Evolutionary conservation across 2,113 vertebrate genomes (phyloP).

Genomic region (Murina feae): DNA sequence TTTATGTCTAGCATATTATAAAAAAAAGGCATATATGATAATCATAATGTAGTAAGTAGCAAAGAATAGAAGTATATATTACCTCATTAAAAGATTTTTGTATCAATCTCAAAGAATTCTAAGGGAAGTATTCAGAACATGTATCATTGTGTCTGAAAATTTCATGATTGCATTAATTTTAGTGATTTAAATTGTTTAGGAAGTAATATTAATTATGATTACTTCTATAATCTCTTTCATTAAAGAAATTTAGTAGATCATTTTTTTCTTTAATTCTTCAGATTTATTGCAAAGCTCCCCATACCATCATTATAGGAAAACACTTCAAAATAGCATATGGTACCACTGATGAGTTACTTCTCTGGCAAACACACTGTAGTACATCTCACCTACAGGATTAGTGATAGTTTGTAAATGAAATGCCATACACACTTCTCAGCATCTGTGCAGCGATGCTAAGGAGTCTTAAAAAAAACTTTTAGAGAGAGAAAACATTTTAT

Average conservation of each 20-base stretch:
- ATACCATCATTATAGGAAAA: not conserved
- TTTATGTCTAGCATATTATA: not conserved
- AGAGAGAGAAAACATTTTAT: not conserved
- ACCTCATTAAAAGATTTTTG: not conserved
- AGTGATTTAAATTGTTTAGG: not conserved
- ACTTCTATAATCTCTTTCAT: not conserved
- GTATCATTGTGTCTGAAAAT: not conserved
- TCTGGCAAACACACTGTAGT: not conserved
- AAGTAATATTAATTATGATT: not conserved
- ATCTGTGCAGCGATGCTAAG: not conserved
- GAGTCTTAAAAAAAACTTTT: conserved; percentile 22
- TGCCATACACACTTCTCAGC: not conserved
- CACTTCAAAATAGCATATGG: not conserved
- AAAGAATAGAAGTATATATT: not conserved
- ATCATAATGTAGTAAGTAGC: not conserved
- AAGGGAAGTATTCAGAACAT: not conserved
- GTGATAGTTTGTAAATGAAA: not conserved
- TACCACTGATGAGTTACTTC: not conserved
- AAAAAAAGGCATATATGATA: not conserved
- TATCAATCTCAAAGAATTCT: not conserved
- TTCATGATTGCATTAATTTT: not conserved
- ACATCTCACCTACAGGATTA: not conserved
- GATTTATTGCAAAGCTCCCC: not conserved
- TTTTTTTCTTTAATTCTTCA: not conserved
- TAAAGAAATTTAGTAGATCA: not conserved